A percentile compares a stretch with the other conserved stretches of the same genome.
Conservation (phyloP, 2,797 vertebrate genomes). For the Acrossocheilus fasciatus region DNA sequence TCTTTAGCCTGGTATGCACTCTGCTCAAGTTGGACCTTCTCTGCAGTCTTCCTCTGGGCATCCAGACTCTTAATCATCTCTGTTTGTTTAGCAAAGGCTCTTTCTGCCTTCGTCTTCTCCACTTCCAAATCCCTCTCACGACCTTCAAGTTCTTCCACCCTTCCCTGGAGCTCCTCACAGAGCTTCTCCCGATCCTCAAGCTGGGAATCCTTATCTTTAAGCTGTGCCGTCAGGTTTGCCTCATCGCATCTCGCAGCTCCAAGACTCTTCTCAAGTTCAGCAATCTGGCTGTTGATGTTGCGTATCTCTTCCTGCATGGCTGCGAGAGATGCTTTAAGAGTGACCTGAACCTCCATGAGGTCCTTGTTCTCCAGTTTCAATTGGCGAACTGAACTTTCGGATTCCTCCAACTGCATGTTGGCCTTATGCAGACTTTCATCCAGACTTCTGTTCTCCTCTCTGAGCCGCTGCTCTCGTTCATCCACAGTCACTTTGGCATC, state of each 20-base stretch:
- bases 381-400: slow-evolving; percentile 74
- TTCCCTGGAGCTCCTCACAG: slow-evolving; percentile 76
- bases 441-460: slow-evolving; percentile 79
- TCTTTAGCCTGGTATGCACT: slow-evolving; percentile 68
- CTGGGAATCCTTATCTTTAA: slow-evolving; percentile 74
- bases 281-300: slow-evolving; percentile 76
- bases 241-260: slow-evolving; percentile 77
- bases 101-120: slow-evolving; percentile 77
- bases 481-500: slow-evolving; percentile 76
- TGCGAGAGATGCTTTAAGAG: slow-evolving; percentile 74
- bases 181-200: slow-evolving; percentile 76
- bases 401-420: slow-evolving; percentile 73
- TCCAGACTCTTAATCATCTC: slow-evolving; percentile 77
- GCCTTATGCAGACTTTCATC: slow-evolving; percentile 84
- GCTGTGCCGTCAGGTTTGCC: slow-evolving; percentile 75
- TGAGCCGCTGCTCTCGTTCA: slow-evolving; percentile 82
- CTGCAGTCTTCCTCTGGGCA: slow-evolving; percentile 74
- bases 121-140: slow-evolving; percentile 74
- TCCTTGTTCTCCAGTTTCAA: slow-evolving; percentile 82
- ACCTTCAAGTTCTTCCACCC: slow-evolving; percentile 69
- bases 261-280: slow-evolving; percentile 82
- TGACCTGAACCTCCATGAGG: slow-evolving; percentile 82
- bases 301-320: slow-evolving; percentile 82
- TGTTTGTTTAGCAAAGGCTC: slow-evolving; percentile 74
- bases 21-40: slow-evolving; percentile 75